Evolutionary conservation across 1,140 invertebrate genomes (phyloP), one percentile per base, ranked within the genome.

Genomic region (Capitella teleta): DNA sequence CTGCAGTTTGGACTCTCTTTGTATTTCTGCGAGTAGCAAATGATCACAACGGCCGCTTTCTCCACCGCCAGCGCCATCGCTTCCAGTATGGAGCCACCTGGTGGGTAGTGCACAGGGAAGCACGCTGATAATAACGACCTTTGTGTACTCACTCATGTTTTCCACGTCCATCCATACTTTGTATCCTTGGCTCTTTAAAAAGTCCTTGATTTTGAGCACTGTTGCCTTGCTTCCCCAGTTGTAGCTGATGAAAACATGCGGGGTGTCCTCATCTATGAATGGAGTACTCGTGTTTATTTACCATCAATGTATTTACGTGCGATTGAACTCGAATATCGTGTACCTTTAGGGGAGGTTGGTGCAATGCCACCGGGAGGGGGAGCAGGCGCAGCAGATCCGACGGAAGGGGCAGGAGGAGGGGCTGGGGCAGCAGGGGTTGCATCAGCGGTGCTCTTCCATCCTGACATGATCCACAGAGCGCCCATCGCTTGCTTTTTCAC

Each of bases 191-290:
- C 21, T 28, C 18, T 54, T 55, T 36, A 66, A 40, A 38, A 51
- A 55, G 18, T 61, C 57, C 21, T 54, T 56, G 3, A 67, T 47
- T 38, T 61, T 55, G 28, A 58, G 45, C 3, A 62, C 56, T 2
- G 53, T 51, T 5, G 61, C 54, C 40, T 62, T 57, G 16, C 59
- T 59, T 34, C 44, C 57, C 61, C 61, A 63, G 1, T 59, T 56
- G 46, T 67, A 67, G 41, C 64, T 67, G 36, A 67, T 62, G 42
- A 67, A 61, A 14, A 67, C 57, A 49, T 67, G 64, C 58, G 2
- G 26, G 19, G 16, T 34, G 8, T 43, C 40, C 18, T 47, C 45
- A 38, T n/a, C n/a, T n/a, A n/a, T 44, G 23, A 24, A 6, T 16
- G n/a, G 10, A 44, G 6, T 23, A 21, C n/a, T 14, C 16, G 42